A percentile compares a stretch with the other conserved stretches of the same genome.
phyloP scores from a whole-genome alignment of 2,888 invertebrate species.

The Phalangium opilio region DNA sequence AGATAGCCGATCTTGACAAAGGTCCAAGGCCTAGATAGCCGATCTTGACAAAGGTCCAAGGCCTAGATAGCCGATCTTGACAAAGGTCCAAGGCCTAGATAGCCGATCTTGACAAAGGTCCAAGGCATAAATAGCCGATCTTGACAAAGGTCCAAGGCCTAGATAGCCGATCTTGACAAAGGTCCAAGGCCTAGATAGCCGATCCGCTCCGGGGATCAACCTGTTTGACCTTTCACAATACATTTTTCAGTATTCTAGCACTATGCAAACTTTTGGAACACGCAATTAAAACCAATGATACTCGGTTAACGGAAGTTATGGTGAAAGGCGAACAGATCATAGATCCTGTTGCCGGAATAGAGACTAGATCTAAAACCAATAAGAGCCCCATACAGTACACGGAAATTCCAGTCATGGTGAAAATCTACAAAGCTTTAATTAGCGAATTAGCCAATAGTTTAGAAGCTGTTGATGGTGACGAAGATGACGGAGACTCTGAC shows the following conservation, averaged over 20 bases:
- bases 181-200: too few species aligned
- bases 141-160: too few species aligned
- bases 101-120: too few species aligned
- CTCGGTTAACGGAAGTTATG: conserved; percentile 39
- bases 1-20: too few species aligned
- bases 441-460: conserved; percentile 45
- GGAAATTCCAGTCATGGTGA: conserved; percentile 47
- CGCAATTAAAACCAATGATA: conserved; percentile 48
- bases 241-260: conserved; percentile 40
- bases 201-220: too few species aligned
- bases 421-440: conserved; percentile 53
- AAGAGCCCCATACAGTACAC: conserved; percentile 42
- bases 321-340: conserved; percentile 43
- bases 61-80: too few species aligned
- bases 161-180: too few species aligned
- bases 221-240: too few species aligned
- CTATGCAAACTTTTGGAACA: conserved; percentile 50
- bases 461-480: conserved; percentile 32
- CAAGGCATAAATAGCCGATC: too few species aligned
- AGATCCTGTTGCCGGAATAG: conserved; percentile 18
- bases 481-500: conserved; percentile 27
- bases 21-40: too few species aligned
- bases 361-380: conserved; percentile 28
- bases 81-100: too few species aligned
- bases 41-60: too few species aligned